These are phyloP conservation scores for Sebastiscus albofasciatus DNA, from an alignment of 2,797 vertebrate species.

Conservation along the genomic window DNA sequence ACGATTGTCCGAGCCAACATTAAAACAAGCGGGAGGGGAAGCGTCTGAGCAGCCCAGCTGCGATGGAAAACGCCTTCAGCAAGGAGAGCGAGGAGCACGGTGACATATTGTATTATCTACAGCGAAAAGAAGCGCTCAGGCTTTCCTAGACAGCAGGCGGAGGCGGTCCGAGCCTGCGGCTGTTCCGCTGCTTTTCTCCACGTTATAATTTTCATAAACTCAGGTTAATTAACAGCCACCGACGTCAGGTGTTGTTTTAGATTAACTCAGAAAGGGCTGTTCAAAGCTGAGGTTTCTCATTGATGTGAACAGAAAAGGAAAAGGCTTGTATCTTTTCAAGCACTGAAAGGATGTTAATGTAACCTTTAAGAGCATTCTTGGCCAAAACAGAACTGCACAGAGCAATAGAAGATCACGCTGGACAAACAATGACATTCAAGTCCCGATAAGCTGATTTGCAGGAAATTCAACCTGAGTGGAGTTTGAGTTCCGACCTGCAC, in stretches of 20 bases:
- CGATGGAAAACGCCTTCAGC: constrained; percentile 51
- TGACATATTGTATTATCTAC: constrained; percentile 33
- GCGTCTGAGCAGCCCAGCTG: constrained; percentile 48
- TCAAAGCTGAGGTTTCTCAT: background rate
- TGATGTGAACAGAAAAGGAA: background rate
- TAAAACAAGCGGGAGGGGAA: constrained; percentile 31
- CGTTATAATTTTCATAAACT: background rate
- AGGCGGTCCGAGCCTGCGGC: constrained; percentile 2
- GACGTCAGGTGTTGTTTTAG: background rate
- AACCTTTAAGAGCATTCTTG: background rate
- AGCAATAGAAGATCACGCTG: background rate
- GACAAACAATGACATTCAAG: background rate
- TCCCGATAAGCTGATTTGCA: too few relatives aligned
- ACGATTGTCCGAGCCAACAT: constrained; percentile 47
- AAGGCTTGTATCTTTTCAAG: background rate
- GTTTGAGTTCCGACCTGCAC: too few relatives aligned
- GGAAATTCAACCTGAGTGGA: too few relatives aligned
- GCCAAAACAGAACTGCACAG: background rate
- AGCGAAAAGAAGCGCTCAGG: constrained; percentile 6
- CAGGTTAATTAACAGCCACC: constrained; percentile 24
- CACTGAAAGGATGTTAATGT: background rate
- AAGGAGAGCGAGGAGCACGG: constrained; percentile 26
- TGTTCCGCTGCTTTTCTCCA: background rate
- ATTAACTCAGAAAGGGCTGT: background rate
- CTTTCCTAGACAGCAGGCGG: constrained; percentile 22